Evolutionary conservation across 2,113 vertebrate species (phyloP), one percentile per base, ranked within the genome.

Genomic region (Elaphurus davidianus): DNA sequence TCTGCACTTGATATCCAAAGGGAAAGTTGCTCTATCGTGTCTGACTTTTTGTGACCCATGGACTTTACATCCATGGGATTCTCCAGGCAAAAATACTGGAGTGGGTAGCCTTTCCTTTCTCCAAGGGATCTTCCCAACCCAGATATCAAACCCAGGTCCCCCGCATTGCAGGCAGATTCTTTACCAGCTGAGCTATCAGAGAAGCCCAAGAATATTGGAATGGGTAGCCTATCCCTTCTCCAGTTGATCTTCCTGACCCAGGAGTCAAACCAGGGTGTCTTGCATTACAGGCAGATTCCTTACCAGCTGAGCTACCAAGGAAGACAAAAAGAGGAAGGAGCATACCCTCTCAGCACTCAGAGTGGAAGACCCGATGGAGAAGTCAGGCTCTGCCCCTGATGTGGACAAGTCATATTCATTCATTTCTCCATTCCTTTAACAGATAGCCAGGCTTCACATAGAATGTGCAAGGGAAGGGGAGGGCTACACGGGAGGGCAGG

Each of bases 141-240:
- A 36, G 64, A 67, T 67, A 67, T 36, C 17, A 67, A 67, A 36
- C 33, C 33, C 64, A 36, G n/a, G 64, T 67, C 64, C 36, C 64
- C 64, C 2, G 1, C n/a, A 67, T 11, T 67, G n/a, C n/a, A 67
- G n/a, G 33, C 0, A 1, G 64, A 21, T 67, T 67, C 8, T 36
- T 11, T 67, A 67, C 9, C n/a, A 67, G 17, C 4, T 67, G 9
- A 67, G 64, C 64, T n/a, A 67, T 67, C n/a, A 21, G 64, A 36
- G n/a, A 67, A 67, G 64, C 4, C 64, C 67, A 71, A 12, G 67
- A 74, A 74, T 74, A 74, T 6, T 74, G 67, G 67, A 40, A 0
- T 74, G 67, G 67, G n/a, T 74, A 36, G n/a, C 36, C 19, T 74
- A 23, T 12, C n/a, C n/a, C 67, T 40, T 74, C 19, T 74, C 5